Base-by-base conservation (phyloP, 2,888 invertebrate genomes). In the Eupeodes luniger region DNA sequence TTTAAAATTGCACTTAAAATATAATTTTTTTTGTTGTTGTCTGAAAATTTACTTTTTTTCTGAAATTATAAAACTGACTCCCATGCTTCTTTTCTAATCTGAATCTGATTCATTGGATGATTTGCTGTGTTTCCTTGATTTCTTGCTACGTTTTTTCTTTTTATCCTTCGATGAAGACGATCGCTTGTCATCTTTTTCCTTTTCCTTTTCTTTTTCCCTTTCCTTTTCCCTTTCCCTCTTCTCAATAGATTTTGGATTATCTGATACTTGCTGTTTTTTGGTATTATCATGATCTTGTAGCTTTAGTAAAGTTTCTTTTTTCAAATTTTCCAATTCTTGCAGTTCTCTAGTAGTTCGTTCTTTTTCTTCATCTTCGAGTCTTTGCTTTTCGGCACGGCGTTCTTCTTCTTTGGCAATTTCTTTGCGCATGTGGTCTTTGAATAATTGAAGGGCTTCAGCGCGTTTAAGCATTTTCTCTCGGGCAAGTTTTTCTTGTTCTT, bases 351-450 rank as follows among this genome's bases (percentile, higher is more conserved):
- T 92, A 4, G 92, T 92, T 76, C 92, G 92, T 79, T 92, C 92
- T 74, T 93, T 93, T 85, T 92, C 93, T 10, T 92, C 85, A 47
- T 93, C 93, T 77, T 93, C 92, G 64, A 92, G 86, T 34, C 92
- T 92, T 87, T 92, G 92, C 80, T 92, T 92, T 85, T 95, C 95
- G 1, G 94, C 94, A 61, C 95, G 94, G 80, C 94, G 94, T 90
- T 94, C 95, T 89, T 95, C 95, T 90, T 94, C 94, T 90, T 95
- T 95, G 70, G 95, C 94, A 57, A 94, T 94, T 89, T 95, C 95
- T 88, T 94, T 92, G 82, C 95, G 95, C 94, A 95, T 95, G 90
- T 96, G 95, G 90, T 95, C 95, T 90, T 95, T 95, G 61, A 95
- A 91, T 89, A 95, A 91, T 87, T 94, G 91, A 19, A 95, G 91